Percentiles rank a stretch among this genome's conserved stretches.
These are phyloP conservation scores for Gastrophysa polygoni DNA, from an alignment of 2,888 invertebrate genomes.

Conservation along the genomic window DNA sequence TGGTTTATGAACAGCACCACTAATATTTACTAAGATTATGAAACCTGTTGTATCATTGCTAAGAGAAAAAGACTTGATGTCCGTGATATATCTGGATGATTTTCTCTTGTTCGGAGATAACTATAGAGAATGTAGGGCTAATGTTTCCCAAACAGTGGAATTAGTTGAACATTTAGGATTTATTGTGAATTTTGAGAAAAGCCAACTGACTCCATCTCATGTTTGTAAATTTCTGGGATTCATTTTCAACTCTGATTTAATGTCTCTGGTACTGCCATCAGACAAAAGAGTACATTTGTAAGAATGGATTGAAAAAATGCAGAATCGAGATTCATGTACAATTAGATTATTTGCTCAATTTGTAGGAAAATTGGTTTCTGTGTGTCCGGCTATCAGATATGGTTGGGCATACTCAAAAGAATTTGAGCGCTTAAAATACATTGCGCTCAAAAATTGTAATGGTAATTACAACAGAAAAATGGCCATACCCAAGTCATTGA, in stretches of 20 bases:
- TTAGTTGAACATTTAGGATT: not conserved
- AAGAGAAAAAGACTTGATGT: not conserved
- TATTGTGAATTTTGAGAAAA: not conserved
- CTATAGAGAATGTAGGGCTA: not conserved
- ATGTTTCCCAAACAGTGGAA: not conserved
- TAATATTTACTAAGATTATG: not conserved
- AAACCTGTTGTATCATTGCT: not conserved
- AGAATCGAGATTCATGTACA: not conserved
- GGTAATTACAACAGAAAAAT: too few species aligned
- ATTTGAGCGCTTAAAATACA: not conserved
- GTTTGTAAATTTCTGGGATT: not conserved
- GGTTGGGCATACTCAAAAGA: not conserved
- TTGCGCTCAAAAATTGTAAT: not conserved
- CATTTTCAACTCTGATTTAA: not conserved
- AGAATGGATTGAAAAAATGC: too few species aligned
- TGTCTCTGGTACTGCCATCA: not conserved
- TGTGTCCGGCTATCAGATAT: not conserved
- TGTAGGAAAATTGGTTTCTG: not conserved
- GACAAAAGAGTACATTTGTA: not conserved
- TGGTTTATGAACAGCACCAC: not conserved
- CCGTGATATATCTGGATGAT: not conserved
- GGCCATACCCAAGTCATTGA: too few species aligned
- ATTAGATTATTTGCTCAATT: not conserved
- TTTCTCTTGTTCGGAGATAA: not conserved
- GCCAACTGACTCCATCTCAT: not conserved